Conservation (phyloP, 2,113 vertebrate species). For the Tetrao urogallus region DNA sequence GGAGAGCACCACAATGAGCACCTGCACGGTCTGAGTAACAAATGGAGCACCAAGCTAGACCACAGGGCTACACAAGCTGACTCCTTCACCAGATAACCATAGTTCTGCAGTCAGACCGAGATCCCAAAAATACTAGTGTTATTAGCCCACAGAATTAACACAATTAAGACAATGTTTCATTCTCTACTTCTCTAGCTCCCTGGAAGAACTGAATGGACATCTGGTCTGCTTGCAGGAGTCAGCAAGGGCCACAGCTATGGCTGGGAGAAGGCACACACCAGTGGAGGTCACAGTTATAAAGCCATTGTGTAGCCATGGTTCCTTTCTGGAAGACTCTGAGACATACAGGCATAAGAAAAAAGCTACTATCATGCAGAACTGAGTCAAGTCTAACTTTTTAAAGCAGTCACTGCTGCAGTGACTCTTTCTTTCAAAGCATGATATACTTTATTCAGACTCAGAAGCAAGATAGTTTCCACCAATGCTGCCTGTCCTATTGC, state of each 20-base stretch:
- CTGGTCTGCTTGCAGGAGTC: background rate
- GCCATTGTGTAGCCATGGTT: rapidly evolving
- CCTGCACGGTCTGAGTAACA: rapidly evolving
- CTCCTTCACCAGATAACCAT: background rate
- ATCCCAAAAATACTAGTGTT: background rate
- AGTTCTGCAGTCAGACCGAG: background rate
- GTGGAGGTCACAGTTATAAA: background rate
- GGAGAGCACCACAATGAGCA: background rate
- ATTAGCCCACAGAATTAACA: background rate
- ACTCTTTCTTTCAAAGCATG: background rate
- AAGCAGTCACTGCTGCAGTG: background rate
- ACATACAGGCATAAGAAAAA: background rate
- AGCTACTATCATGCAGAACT: background rate
- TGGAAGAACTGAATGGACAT: background rate
- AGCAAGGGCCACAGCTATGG: background rate
- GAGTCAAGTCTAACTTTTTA: background rate
- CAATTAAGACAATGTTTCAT: background rate
- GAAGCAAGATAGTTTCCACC: background rate
- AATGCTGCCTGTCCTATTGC: background rate
- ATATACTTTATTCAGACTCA: background rate
- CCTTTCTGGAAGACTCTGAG: background rate
- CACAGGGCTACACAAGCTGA: background rate
- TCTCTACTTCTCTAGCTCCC: background rate
- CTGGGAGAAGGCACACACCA: background rate
- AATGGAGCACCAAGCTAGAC: background rate